phyloP scores from a whole-genome alignment of 1,140 invertebrate species.

The Phymastichus coffea region DNA sequence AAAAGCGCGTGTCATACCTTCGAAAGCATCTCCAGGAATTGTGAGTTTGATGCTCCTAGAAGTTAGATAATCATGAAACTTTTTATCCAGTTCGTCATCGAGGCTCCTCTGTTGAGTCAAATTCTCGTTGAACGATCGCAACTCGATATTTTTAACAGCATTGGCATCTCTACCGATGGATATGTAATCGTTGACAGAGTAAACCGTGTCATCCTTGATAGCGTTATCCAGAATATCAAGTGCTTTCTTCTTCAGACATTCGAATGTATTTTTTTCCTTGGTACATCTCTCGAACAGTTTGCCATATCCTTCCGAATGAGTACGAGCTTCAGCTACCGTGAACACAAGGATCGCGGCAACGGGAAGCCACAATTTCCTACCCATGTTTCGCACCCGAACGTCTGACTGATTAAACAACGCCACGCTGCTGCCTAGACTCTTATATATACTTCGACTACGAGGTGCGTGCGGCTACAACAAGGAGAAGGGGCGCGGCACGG shows the following conservation, averaged over 20 bases:
- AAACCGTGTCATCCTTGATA: slow-evolving; percentile 59
- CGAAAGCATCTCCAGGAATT: slow-evolving; percentile 50
- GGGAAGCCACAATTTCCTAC: too few relatives aligned
- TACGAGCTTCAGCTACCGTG: slow-evolving; percentile 27
- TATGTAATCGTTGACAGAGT: slow-evolving; percentile 60
- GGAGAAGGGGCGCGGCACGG: not conserved
- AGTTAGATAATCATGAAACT: slow-evolving; percentile 49
- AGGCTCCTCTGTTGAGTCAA: slow-evolving; percentile 35
- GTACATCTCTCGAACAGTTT: slow-evolving; percentile 49
- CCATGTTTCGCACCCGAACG: too few relatives aligned
- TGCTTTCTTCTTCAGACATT: slow-evolving; percentile 60
- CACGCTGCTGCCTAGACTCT: slow-evolving; percentile 30
- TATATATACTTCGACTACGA: slow-evolving; percentile 42
- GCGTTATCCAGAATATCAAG: slow-evolving; percentile 59
- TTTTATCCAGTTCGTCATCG: slow-evolving; percentile 49
- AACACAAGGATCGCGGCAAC: slow-evolving; percentile 3
- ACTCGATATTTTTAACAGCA: slow-evolving; percentile 11
- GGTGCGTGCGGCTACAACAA: not conserved
- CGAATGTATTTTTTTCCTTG: slow-evolving; percentile 50
- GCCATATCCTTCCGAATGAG: slow-evolving; percentile 35
- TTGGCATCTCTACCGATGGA: slow-evolving; percentile 56
- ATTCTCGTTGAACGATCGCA: slow-evolving; percentile 31
- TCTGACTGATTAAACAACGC: slow-evolving; percentile 41
- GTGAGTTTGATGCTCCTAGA: slow-evolving; percentile 52
- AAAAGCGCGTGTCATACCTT: too few relatives aligned